phyloP scores from a whole-genome alignment of 2,888 invertebrate species.

The Diarsia dahlii region DNA sequence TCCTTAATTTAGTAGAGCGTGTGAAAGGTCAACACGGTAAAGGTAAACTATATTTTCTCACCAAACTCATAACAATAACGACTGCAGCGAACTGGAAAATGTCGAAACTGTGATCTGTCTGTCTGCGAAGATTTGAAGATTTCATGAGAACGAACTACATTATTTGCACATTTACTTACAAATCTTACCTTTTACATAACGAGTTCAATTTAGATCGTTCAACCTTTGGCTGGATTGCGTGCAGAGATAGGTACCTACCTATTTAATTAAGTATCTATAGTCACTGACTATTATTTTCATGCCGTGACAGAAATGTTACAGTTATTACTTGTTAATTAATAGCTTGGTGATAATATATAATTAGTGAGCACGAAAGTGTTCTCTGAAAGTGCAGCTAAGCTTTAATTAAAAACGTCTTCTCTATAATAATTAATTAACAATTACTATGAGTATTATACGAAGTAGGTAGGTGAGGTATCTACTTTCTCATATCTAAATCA shows the following conservation, averaged over 20 bases:
- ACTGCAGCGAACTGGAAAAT: slow-evolving; percentile 66
- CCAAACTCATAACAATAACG: slow-evolving; percentile 56
- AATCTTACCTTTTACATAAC: slow-evolving; percentile 22
- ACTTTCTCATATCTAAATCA: neutral
- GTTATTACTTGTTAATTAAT: slow-evolving; percentile 23
- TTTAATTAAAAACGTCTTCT: slow-evolving; percentile 17
- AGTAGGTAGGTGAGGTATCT: neutral
- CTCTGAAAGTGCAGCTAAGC: neutral
- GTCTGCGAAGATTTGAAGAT: slow-evolving; percentile 52
- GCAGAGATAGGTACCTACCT: too few relatives aligned
- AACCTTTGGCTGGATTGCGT: slow-evolving; percentile 20
- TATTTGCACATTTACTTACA: slow-evolving; percentile 54
- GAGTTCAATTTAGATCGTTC: slow-evolving; percentile 21
- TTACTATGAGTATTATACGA: neutral
- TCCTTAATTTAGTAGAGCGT: slow-evolving; percentile 70
- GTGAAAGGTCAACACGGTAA: slow-evolving; percentile 73
- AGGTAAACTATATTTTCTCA: slow-evolving; percentile 59
- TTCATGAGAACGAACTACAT: slow-evolving; percentile 58
- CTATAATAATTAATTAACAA: slow-evolving; percentile 1
- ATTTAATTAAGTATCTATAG: neutral
- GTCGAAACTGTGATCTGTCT: slow-evolving; percentile 60
- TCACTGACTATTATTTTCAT: neutral
- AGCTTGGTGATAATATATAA: slow-evolving; percentile 12
- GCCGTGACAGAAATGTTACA: neutral
- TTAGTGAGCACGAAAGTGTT: slow-evolving; percentile 34